Conservation (phyloP, 2,888 invertebrate species). For the Pollenia amentaria region DNA sequence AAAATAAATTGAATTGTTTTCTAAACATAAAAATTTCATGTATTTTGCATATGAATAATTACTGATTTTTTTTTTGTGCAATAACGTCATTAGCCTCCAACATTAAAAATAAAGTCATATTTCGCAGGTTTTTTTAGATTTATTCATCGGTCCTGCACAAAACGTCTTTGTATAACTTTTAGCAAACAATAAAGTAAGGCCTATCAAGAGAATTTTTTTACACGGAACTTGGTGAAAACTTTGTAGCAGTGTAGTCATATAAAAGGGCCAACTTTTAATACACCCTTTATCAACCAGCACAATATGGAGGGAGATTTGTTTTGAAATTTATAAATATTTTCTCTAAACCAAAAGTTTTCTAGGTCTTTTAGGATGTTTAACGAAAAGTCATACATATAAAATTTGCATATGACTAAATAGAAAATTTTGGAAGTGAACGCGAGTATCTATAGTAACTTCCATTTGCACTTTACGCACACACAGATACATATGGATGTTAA, state of each 20-base stretch:
- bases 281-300: not conserved
- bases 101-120: too few relatives aligned
- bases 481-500: not conserved
- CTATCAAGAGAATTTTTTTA: too few relatives aligned
- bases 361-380: not conserved
- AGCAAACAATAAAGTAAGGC: too few relatives aligned
- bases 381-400: not conserved
- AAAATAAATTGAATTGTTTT: too few relatives aligned
- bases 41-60: too few relatives aligned
- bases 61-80: too few relatives aligned
- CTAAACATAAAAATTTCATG: too few relatives aligned
- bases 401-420: not conserved
- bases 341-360: not conserved
- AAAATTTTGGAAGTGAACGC: not conserved
- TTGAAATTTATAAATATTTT: constrained; percentile 4
- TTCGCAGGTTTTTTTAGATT: too few relatives aligned
- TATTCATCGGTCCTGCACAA: too few relatives aligned
- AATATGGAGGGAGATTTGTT: not conserved
- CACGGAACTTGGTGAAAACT: too few relatives aligned
- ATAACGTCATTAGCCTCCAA: too few relatives aligned
- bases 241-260: not conserved
- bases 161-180: too few relatives aligned
- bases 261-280: not conserved
- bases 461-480: not conserved
- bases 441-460: not conserved